Conservation (phyloP, 2,113 vertebrate species). For the Amphilophus citrinellus region DNA sequence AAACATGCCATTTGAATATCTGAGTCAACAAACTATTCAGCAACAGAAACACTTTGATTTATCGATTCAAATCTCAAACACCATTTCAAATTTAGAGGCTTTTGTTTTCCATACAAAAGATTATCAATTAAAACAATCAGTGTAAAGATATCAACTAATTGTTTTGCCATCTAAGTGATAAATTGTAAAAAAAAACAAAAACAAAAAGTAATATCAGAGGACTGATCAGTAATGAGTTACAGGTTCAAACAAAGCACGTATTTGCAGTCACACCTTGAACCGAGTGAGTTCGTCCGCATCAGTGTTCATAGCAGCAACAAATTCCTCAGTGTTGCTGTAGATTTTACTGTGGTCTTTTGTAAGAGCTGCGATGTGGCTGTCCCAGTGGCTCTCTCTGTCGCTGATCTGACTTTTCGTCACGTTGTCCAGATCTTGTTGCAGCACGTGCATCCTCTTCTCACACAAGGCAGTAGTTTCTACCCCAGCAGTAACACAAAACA, state of each 20-base stretch:
- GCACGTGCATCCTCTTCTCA: slow-evolving; percentile 81
- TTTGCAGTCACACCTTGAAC: neutral
- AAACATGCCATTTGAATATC: neutral
- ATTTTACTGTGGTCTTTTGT: slow-evolving; percentile 84
- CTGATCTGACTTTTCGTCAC: slow-evolving; percentile 84
- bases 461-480: slow-evolving; percentile 87
- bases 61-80: neutral
- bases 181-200: neutral
- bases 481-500: slow-evolving; percentile 8
- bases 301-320: too few relatives aligned
- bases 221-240: neutral
- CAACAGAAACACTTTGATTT: neutral
- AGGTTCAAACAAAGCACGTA: neutral
- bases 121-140: neutral
- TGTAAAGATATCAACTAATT: neutral
- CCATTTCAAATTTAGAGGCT: neutral
- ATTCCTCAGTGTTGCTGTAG: slow-evolving; percentile 80
- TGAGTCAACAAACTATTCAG: neutral
- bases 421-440: slow-evolving; percentile 84
- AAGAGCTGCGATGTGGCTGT: slow-evolving; percentile 82
- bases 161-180: neutral
- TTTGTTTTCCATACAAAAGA: neutral
- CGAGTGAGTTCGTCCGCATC: fast-evolving
- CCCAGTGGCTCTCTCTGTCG: slow-evolving; percentile 87
- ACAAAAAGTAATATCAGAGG: neutral